Percentiles rank a stretch among this genome's conserved stretches.
Conservation (phyloP, 37 sponge, comb jelly and placozoan species). For the Cladorhizidae sp. region DNA sequence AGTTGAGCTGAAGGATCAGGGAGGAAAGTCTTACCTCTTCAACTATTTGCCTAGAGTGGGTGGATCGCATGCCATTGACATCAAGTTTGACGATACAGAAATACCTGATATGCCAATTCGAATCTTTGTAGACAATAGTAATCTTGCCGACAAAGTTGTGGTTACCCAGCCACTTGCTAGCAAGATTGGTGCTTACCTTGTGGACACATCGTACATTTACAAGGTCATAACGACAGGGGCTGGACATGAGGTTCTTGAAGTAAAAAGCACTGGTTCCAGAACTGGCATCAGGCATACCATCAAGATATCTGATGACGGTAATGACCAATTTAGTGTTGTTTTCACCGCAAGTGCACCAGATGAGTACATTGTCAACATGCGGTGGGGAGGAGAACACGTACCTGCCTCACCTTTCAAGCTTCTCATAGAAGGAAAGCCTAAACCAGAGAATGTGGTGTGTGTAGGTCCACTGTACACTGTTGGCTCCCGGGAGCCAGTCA, state of each 20-base stretch:
- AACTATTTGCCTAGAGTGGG: slow-evolving; percentile 47
- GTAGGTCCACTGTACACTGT: slow-evolving; percentile 38
- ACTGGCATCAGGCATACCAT: slow-evolving; percentile 39
- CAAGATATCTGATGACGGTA: slow-evolving; percentile 17
- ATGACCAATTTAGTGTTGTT: slow-evolving; percentile 29
- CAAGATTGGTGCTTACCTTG: slow-evolving; percentile 44
- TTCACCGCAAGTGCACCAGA: slow-evolving; percentile 39
- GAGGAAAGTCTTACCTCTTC: slow-evolving; percentile 37
- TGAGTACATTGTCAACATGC: slow-evolving; percentile 45
- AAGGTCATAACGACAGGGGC: slow-evolving; percentile 47
- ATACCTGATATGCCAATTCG: slow-evolving; percentile 47
- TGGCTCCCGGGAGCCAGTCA: slow-evolving; percentile 38
- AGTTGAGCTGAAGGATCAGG: slow-evolving; percentile 26
- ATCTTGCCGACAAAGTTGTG: slow-evolving; percentile 29
- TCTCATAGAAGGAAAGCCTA: slow-evolving; percentile 39
- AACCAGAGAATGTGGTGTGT: slow-evolving; percentile 28
- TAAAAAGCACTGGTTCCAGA: slow-evolving; percentile 26
- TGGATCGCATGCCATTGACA: slow-evolving; percentile 52
- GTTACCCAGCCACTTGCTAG: slow-evolving; percentile 43
- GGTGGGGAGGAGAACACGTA: slow-evolving; percentile 64
- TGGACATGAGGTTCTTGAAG: slow-evolving; percentile 24
- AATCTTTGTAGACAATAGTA: slow-evolving; percentile 49
- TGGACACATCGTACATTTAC: slow-evolving; percentile 46
- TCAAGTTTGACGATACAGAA: slow-evolving; percentile 58
- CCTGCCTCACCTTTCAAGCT: slow-evolving; percentile 69